phyloP scores from a whole-genome alignment of 2,797 vertebrate genomes.

The Catamblyrhynchus diadema region DNA sequence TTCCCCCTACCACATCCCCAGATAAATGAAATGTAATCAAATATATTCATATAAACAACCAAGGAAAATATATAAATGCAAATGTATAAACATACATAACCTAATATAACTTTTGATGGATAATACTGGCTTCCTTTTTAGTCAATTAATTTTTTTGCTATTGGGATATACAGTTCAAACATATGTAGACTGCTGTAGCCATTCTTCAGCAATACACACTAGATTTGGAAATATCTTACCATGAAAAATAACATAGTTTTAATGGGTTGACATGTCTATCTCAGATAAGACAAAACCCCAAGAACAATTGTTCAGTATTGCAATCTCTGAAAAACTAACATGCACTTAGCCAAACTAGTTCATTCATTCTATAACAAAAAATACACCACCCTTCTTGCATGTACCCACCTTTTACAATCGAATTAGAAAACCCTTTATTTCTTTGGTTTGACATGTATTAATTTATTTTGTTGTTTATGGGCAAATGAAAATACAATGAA shows the following conservation, averaged over 20 bases:
- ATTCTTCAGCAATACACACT: background rate
- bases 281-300: background rate
- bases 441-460: background rate
- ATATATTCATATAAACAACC: background rate
- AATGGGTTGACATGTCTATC: background rate
- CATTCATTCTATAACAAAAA: background rate
- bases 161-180: background rate
- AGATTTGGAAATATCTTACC: background rate
- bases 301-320: background rate
- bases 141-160: background rate
- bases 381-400: background rate
- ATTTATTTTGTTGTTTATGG: background rate
- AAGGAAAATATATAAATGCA: slow-evolving; percentile 21
- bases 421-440: background rate
- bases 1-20: background rate
- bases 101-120: background rate
- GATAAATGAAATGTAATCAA: slow-evolving; percentile 1
- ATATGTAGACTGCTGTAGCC: background rate
- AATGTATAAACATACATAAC: background rate
- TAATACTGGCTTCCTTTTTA: slow-evolving; percentile 38
- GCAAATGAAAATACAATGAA: background rate
- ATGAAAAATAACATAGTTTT: background rate
- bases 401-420: background rate
- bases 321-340: slow-evolving; percentile 2
- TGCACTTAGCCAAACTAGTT: background rate